A percentile compares a stretch with the other conserved stretches of the same genome.
phyloP scores from a whole-genome alignment of 1,140 invertebrate genomes.

The Micrasema longulum region DNA sequence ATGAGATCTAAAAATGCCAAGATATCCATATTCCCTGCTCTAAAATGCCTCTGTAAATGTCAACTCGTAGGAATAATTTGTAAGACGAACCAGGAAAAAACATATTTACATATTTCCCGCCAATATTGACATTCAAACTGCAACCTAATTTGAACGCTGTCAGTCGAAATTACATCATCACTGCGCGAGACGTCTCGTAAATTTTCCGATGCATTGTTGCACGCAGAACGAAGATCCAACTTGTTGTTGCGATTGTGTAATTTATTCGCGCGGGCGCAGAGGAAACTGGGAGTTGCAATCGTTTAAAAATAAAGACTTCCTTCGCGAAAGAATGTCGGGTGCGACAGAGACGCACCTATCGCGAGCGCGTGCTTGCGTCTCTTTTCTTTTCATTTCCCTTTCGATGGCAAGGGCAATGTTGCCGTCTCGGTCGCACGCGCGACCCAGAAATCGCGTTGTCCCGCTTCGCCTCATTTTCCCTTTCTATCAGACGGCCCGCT shows the following conservation, averaged over 20 bases:
- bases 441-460: not conserved
- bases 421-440: conserved; percentile 25
- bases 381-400: not conserved
- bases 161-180: conserved; percentile 1
- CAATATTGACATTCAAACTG: no score
- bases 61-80: no score
- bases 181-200: not conserved
- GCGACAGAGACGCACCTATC: conserved; percentile 21
- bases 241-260: not conserved
- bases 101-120: no score
- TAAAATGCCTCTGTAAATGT: no score
- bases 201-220: not conserved
- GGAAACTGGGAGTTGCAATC: conserved; percentile 21
- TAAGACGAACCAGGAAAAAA: no score
- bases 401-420: conserved; percentile 10
- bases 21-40: no score
- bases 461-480: conserved; percentile 32
- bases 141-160: no score
- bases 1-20: no score
- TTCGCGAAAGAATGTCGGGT: conserved; percentile 31
- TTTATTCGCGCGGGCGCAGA: not conserved
- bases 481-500: conserved; percentile 37
- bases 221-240: not conserved
- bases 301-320: conserved; percentile 43
- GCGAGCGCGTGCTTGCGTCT: conserved; percentile 2